Evolutionary conservation across 2,888 invertebrate species (phyloP), one percentile per base, ranked within the genome.

Genomic region (Sinhomidia bicolor): DNA sequence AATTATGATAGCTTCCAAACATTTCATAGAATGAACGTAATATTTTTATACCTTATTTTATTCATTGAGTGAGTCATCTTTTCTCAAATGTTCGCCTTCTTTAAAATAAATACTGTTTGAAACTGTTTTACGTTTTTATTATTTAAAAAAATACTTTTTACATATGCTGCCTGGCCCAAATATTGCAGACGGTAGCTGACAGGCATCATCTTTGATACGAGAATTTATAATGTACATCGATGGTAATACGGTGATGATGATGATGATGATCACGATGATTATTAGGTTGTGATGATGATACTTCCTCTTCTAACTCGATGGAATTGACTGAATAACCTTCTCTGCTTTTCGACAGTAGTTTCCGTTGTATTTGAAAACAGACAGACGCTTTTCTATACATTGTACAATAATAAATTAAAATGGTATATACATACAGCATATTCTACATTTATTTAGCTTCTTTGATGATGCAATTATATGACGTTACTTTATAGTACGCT

Each of bases 301-400:
- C 29, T 29, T 60, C 41, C 20, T 68, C 20, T 20, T 20, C 74
- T 60, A 47, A 79, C 79, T 36, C 68, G 79, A 68, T 80, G 79
- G 80, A 85, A 71, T 65, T 85, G 85, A 79, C 85, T 85, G 85
- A 85, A 41, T 85, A 85, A 86, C 86, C 86, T 86, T 86, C 86
- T 81, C 86, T 81, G 57, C 81, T 57, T 79, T 85, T 85, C 47
- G 78, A 26, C 51, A 26, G 26, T 60, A 29, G 17, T 71, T 71
- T 71, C 71, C 23, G 41, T 71, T 44, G 32, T 65, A 65, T n/a
- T n/a, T 14, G 62, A 65, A 6, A 65, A n/a, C n/a, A 29, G 51
- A 51, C n/a, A 57, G 17, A 32, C 17, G 47, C 20, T 74, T 26
- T 74, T 44, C 17, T 68, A 17, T 12, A n/a, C 5, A 36, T 26